phyloP scores from a whole-genome alignment of 1,140 invertebrate genomes.

The Megalopta genalis region DNA sequence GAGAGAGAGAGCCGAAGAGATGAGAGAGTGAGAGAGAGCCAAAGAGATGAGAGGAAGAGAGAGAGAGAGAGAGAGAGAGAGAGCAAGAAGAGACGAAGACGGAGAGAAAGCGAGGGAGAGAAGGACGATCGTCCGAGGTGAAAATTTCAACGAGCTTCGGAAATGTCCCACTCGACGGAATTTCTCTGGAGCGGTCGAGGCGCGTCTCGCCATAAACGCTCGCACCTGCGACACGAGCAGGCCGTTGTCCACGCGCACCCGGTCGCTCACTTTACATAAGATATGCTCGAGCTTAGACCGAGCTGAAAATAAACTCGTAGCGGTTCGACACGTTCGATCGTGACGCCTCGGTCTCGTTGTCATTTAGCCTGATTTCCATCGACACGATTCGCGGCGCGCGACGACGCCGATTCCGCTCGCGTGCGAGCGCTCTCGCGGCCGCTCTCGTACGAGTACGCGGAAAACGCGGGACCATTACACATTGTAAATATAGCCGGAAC shows the following conservation, averaged over 20 bases:
- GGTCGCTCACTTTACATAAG: slow-evolving; percentile 62
- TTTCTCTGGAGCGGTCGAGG: background rate
- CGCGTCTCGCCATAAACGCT: slow-evolving; percentile 30
- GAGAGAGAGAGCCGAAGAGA: no score
- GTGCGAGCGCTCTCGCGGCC: no score
- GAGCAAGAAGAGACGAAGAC: no score
- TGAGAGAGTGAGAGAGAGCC: no score
- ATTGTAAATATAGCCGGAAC: background rate
- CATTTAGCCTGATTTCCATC: slow-evolving; percentile 62
- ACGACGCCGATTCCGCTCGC: slow-evolving; percentile 1
- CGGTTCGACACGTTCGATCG: slow-evolving; percentile 61
- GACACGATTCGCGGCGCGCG: slow-evolving; percentile 30
- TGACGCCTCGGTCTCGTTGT: slow-evolving; percentile 44
- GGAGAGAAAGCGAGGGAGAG: no score
- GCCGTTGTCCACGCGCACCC: slow-evolving; percentile 58
- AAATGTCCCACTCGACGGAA: background rate
- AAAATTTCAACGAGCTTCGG: slow-evolving; percentile 3
- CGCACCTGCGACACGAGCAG: slow-evolving; percentile 54
- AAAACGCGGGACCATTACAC: background rate
- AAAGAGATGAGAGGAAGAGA: no score
- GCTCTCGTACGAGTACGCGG: background rate
- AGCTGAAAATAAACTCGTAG: slow-evolving; percentile 63
- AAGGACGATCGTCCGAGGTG: background rate
- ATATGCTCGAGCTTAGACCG: slow-evolving; percentile 60
- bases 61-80: no score